These are phyloP conservation scores for Plagiodera versicolora DNA, from an alignment of 2,888 invertebrate species.

Conservation along the genomic window DNA sequence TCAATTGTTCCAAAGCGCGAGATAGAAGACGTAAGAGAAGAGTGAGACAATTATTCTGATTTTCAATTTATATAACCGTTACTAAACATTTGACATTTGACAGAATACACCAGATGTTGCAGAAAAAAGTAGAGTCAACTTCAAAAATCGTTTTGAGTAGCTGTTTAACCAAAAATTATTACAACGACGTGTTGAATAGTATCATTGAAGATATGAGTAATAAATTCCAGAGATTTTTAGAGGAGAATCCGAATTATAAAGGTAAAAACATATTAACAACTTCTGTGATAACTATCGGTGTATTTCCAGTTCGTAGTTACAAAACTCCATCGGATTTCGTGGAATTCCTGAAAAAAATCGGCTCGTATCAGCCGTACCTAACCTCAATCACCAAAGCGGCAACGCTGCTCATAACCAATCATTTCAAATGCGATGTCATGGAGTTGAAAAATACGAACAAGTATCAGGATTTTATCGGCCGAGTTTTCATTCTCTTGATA, in stretches of 20 bases:
- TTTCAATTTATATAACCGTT: background rate
- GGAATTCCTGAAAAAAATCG: constrained; percentile 36
- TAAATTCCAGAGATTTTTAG: constrained; percentile 40
- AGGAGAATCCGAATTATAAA: constrained; percentile 25
- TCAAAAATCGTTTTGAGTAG: constrained; percentile 40
- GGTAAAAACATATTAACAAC: too few species aligned
- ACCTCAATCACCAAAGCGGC: constrained; percentile 42
- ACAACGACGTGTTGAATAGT: constrained; percentile 41
- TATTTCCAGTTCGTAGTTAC: constrained; percentile 17
- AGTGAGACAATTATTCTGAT: constrained; percentile 29
- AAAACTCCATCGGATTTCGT: constrained; percentile 34
- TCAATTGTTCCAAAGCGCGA: constrained; percentile 41
- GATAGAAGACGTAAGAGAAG: constrained; percentile 45
- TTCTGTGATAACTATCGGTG: too few species aligned
- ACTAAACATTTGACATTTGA: too few species aligned
- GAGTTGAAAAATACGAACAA: constrained; percentile 28
- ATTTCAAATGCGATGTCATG: constrained; percentile 33
- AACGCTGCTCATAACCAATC: constrained; percentile 37
- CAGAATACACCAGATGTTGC: constrained; percentile 14
- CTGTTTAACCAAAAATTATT: constrained; percentile 43
- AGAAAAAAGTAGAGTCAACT: background rate
- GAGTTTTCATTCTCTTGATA: constrained; percentile 44
- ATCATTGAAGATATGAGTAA: constrained; percentile 44
- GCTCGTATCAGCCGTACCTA: constrained; percentile 43
- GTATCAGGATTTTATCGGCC: constrained; percentile 42